A percentile compares a stretch with the other conserved stretches of the same genome.
These are phyloP conservation scores for Lacanobia oleracea DNA, from an alignment of 2,888 invertebrate genomes.

Conservation along the genomic window DNA sequence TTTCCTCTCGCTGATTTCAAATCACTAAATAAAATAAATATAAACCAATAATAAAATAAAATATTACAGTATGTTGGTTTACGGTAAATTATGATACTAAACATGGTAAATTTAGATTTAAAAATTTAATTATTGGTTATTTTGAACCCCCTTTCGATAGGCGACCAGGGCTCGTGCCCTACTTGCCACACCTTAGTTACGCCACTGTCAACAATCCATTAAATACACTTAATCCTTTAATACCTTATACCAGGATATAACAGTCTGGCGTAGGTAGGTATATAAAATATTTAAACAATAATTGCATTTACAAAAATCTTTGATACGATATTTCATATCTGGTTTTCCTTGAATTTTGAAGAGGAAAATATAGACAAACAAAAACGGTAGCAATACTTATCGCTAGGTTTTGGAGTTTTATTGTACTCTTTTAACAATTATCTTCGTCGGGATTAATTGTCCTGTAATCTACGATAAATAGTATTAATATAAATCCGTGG, in stretches of 20 bases:
- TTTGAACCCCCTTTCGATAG: no score
- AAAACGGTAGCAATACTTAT: conserved; percentile 37
- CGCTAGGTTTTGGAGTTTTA: conserved; percentile 67
- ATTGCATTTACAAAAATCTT: background rate
- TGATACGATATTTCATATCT: conserved; percentile 28
- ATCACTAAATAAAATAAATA: no score
- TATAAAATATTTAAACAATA: background rate
- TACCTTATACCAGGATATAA: background rate
- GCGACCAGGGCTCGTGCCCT: no score
- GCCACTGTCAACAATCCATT: conserved; percentile 9
- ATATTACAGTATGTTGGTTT: no score
- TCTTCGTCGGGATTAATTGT: conserved; percentile 65
- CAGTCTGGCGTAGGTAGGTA: background rate
- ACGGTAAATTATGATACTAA: no score
- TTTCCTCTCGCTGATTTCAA: no score
- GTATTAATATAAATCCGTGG: conserved; percentile 73
- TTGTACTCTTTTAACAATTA: conserved; percentile 57
- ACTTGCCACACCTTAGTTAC: no score
- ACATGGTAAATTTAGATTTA: no score
- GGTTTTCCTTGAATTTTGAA: conserved; percentile 22
- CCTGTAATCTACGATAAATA: conserved; percentile 75
- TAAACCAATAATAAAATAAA: no score
- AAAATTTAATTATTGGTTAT: no score
- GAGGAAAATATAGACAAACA: background rate
- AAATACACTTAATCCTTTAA: conserved; percentile 16